Percentiles rank a stretch among this genome's conserved stretches.
phyloP scores from a whole-genome alignment of 2,797 vertebrate genomes.

The Scomberomorus guttatus region DNA sequence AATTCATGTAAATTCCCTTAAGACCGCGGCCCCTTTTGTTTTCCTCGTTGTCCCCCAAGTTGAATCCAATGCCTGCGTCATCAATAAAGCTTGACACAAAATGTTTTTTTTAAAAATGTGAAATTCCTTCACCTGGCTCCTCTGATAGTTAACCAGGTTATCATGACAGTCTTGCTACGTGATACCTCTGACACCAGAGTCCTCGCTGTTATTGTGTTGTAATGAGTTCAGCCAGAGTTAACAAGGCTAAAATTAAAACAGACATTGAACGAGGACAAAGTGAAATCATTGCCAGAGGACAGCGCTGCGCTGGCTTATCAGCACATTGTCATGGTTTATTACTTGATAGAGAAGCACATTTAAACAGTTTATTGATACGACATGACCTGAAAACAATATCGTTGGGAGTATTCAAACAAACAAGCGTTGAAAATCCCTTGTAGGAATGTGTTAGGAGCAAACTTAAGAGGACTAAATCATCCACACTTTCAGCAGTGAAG shows the following conservation, averaged over 20 bases:
- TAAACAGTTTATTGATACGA: slow-evolving; percentile 31
- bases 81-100: slow-evolving; percentile 27
- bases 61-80: slow-evolving; percentile 48
- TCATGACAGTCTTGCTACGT: slow-evolving; percentile 29
- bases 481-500: slow-evolving; percentile 54
- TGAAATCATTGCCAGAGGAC: slow-evolving; percentile 32
- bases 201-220: slow-evolving; percentile 20
- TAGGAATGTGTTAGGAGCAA: slow-evolving; percentile 30
- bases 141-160: slow-evolving; percentile 33
- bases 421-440: slow-evolving; percentile 33
- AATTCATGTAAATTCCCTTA: slow-evolving; percentile 86
- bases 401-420: slow-evolving; percentile 34
- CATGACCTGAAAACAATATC: slow-evolving; percentile 21
- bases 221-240: slow-evolving; percentile 65
- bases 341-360: slow-evolving; percentile 22
- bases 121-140: slow-evolving; percentile 38
- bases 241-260: slow-evolving; percentile 48
- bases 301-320: slow-evolving; percentile 25
- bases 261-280: slow-evolving; percentile 32
- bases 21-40: slow-evolving; percentile 68
- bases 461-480: slow-evolving; percentile 51
- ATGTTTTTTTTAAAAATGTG: slow-evolving; percentile 6
- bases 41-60: slow-evolving; percentile 53
- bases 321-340: slow-evolving; percentile 37
- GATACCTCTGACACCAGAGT: slow-evolving; percentile 38